A percentile compares a stretch with the other conserved stretches of the same genome.
These are phyloP conservation scores for Balaeniceps rex DNA, from an alignment of 2,113 vertebrate species.

Conservation along the genomic window DNA sequence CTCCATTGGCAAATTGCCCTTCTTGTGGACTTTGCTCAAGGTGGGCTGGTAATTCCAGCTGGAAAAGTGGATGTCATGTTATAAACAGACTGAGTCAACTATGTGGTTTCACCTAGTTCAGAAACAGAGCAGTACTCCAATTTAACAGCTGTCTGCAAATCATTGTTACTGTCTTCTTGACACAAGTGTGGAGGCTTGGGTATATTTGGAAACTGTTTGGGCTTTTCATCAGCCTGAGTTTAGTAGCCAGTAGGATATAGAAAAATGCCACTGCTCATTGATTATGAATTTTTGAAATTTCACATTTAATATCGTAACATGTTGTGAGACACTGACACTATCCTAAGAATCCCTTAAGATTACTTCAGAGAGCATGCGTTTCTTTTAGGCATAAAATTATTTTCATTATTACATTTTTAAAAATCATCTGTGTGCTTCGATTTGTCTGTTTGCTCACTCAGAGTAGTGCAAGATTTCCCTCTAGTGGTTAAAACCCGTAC, in stretches of 20 bases:
- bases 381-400: not conserved
- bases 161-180: not conserved
- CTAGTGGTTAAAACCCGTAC: not conserved
- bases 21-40: not conserved
- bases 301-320: not conserved
- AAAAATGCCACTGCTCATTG: not conserved
- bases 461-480: not conserved
- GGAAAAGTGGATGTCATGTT: not conserved
- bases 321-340: not conserved
- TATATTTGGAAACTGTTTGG: not conserved
- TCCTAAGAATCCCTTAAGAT: not conserved
- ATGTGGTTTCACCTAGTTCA: not conserved
- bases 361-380: fast-evolving
- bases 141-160: not conserved
- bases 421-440: fast-evolving
- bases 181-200: fast-evolving
- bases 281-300: not conserved
- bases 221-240: not conserved
- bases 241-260: not conserved
- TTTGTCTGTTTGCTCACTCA: not conserved
- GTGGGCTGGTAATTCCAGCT: not conserved
- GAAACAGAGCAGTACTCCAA: not conserved
- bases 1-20: not conserved
- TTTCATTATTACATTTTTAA: not conserved
- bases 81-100: not conserved